Percentiles rank a stretch among this genome's conserved stretches.
Evolutionary conservation across 2,888 invertebrate species (phyloP).

Genomic region (Brachynemurus nebulosus): DNA sequence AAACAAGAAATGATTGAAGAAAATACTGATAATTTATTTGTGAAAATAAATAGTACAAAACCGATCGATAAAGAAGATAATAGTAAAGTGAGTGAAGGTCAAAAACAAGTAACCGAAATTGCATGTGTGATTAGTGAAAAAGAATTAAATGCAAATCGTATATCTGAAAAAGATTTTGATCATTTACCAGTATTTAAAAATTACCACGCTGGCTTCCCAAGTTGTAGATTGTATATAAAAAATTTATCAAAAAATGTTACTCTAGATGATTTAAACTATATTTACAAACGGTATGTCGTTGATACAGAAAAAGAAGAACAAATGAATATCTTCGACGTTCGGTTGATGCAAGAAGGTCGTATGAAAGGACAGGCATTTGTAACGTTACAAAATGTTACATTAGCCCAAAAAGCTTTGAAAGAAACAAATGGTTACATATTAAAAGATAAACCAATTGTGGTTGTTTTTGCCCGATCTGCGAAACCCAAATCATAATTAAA

Average conservation of each 20-base stretch:
- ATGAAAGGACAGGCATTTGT: constrained; percentile 97
- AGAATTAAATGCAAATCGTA: constrained; percentile 51
- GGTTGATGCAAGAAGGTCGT: constrained; percentile 84
- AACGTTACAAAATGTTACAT: constrained; percentile 54
- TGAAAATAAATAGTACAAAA: constrained; percentile 22
- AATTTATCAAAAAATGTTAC: constrained; percentile 72
- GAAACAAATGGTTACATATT: constrained; percentile 81
- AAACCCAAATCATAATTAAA: constrained; percentile 3
- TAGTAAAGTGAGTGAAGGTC: constrained; percentile 25
- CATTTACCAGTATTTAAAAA: constrained; percentile 70
- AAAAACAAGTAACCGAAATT: constrained; percentile 21
- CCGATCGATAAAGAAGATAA: constrained; percentile 18
- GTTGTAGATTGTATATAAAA: constrained; percentile 80
- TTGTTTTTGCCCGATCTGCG: constrained; percentile 59
- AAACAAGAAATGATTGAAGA: constrained; percentile 14
- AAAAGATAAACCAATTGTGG: constrained; percentile 81
- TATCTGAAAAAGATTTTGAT: constrained; percentile 56
- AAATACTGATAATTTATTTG: constrained; percentile 23
- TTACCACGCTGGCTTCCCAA: constrained; percentile 68
- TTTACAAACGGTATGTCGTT: constrained; percentile 53
- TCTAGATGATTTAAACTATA: constrained; percentile 56
- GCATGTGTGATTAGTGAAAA: constrained; percentile 38
- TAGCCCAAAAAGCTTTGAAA: constrained; percentile 59
- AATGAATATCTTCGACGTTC: constrained; percentile 45
- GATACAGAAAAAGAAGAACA: constrained; percentile 28